Evolutionary conservation across 2,113 vertebrate genomes (phyloP).

Genomic region (Calyptomena viridis): DNA sequence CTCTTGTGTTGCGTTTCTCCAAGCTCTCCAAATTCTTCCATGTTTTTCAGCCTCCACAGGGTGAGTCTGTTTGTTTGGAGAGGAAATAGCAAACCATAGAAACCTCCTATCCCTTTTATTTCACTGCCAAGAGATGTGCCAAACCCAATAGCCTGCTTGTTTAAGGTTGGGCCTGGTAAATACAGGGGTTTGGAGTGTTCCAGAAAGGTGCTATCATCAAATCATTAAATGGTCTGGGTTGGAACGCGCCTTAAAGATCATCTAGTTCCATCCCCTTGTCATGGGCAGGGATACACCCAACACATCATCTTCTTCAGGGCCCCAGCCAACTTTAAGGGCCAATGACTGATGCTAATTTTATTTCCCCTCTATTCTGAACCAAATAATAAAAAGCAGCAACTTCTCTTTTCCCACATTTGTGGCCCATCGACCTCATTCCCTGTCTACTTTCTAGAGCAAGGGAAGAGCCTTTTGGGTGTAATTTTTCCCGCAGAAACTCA

Average conservation of each 20-base stretch:
- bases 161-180: neutral
- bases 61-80: neutral
- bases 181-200: fast-evolving
- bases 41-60: neutral
- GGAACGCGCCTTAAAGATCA: neutral
- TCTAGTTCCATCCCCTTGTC: no score
- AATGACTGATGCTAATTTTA: neutral
- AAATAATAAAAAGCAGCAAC: neutral
- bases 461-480: neutral
- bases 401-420: neutral
- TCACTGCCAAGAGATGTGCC: fast-evolving
- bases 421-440: neutral
- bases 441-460: neutral
- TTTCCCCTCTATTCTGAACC: neutral
- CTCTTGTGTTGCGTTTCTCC: neutral
- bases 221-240: neutral
- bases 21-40: neutral
- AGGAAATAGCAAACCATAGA: neutral
- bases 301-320: neutral
- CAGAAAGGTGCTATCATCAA: neutral
- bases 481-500: neutral
- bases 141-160: neutral
- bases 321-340: neutral
- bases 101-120: neutral
- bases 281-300: neutral